Evolutionary conservation across 1,140 invertebrate species (phyloP).

Genomic region (Gryon sp.): DNA sequence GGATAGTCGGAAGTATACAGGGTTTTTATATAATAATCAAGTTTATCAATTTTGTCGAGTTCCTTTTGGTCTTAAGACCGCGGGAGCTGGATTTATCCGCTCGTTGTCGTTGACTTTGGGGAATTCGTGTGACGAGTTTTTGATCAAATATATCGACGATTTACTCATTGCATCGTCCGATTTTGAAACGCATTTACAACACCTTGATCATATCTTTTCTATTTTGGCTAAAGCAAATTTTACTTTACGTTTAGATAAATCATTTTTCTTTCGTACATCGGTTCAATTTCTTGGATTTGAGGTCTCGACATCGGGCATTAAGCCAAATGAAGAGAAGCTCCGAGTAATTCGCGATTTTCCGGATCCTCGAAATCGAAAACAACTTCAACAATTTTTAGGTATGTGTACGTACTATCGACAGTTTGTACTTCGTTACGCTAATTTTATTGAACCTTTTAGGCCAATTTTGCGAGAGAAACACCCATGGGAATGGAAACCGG

Average conservation of each 20-base stretch:
- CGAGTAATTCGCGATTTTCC: conserved; percentile 6
- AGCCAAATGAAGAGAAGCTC: background rate
- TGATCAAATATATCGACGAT: background rate
- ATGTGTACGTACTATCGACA: conserved; percentile 12
- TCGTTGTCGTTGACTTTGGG: background rate
- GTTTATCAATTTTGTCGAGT: background rate
- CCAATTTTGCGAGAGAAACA: background rate
- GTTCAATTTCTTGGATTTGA: conserved; percentile 37
- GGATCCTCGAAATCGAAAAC: conserved; percentile 3
- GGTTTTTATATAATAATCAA: background rate
- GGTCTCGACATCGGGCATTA: conserved; percentile 1
- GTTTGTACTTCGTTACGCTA: background rate
- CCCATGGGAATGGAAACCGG: background rate
- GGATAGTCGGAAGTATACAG: background rate
- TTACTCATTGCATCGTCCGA: background rate
- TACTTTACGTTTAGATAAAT: conserved; percentile 31
- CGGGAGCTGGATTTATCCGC: background rate
- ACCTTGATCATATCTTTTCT: conserved; percentile 7
- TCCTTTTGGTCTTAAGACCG: no score
- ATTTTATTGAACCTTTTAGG: background rate
- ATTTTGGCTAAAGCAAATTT: conserved; percentile 7
- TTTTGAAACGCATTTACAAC: background rate
- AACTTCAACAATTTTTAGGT: conserved; percentile 27
- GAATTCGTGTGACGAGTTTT: background rate
- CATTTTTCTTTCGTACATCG: background rate